Percentiles rank a stretch among this genome's conserved stretches.
Evolutionary conservation across 1,140 invertebrate genomes (phyloP).

Genomic region (Epicauta chinensis): DNA sequence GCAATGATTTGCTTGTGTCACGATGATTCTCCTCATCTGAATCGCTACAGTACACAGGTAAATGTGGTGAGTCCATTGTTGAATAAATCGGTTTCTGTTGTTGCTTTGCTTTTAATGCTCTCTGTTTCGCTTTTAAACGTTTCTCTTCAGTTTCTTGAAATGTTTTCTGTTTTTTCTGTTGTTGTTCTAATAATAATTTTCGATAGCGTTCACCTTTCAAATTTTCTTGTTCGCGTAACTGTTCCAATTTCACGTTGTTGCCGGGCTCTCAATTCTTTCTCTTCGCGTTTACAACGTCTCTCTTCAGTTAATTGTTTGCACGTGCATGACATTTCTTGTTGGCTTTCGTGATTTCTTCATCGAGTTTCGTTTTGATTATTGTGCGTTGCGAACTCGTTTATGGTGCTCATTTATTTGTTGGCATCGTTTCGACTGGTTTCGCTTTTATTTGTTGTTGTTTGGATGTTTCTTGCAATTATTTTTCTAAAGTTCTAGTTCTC

Average conservation of each 20-base stretch:
- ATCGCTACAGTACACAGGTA: slow-evolving; percentile 48
- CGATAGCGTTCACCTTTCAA: slow-evolving; percentile 50
- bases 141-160: slow-evolving; percentile 48
- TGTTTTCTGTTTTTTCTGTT: slow-evolving; percentile 48
- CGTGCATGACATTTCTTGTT: slow-evolving; percentile 39
- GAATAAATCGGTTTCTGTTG: slow-evolving; percentile 43
- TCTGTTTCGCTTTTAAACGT: slow-evolving; percentile 38
- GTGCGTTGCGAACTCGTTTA: slow-evolving; percentile 14
- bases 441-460: neutral
- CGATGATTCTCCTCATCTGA: slow-evolving; percentile 47
- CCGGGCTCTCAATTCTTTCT: slow-evolving; percentile 53
- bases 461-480: neutral
- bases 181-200: slow-evolving; percentile 44
- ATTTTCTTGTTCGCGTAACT: slow-evolving; percentile 45
- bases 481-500: slow-evolving; percentile 40
- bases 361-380: slow-evolving; percentile 11
- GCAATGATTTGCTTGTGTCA: slow-evolving; percentile 34
- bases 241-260: slow-evolving; percentile 49
- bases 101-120: slow-evolving; percentile 18
- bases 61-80: slow-evolving; percentile 42
- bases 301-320: slow-evolving; percentile 43
- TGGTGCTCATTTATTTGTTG: slow-evolving; percentile 14
- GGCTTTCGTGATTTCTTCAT: slow-evolving; percentile 39
- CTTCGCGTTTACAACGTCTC: slow-evolving; percentile 50
- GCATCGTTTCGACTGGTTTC: slow-evolving; percentile 6